Evolutionary conservation across 2,797 vertebrate species (phyloP).

Genomic region (Eleutherodactylus coqui): DNA sequence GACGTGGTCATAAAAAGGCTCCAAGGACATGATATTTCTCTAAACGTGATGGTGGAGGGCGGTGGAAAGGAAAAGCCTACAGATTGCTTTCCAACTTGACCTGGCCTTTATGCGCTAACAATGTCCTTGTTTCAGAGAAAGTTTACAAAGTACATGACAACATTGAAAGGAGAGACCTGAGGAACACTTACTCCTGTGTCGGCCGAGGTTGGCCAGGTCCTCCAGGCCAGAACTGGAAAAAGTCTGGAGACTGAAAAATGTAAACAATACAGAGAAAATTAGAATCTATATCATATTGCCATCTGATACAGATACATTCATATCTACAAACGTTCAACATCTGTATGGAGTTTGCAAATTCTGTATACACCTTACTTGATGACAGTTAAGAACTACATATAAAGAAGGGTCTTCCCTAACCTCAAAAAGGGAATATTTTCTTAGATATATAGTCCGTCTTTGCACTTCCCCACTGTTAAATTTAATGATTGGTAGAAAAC

Average conservation of each 20-base stretch:
- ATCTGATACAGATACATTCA: background rate
- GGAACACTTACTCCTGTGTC: conserved; percentile 60
- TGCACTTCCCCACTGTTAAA: background rate
- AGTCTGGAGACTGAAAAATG: conserved; percentile 56
- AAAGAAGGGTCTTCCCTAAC: no score
- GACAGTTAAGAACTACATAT: background rate
- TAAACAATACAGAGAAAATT: background rate
- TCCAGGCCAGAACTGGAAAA: conserved; percentile 64
- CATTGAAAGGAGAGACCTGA: background rate
- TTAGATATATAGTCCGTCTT: background rate
- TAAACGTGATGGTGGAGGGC: background rate
- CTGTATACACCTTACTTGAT: no score
- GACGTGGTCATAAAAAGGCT: background rate
- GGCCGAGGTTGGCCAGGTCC: conserved; percentile 53
- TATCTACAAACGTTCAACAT: background rate
- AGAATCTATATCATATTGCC: background rate
- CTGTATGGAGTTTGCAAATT: background rate
- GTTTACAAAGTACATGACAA: background rate
- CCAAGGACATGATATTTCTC: background rate
- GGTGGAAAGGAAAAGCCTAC: background rate
- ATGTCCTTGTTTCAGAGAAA: background rate
- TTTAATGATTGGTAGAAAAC: no score
- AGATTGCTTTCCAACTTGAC: background rate
- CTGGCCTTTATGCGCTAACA: background rate
- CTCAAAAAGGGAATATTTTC: no score